Evolutionary conservation across 2,113 vertebrate genomes (phyloP), one percentile per base, ranked within the genome.

Genomic region (Hymenochirus boettgeri): DNA sequence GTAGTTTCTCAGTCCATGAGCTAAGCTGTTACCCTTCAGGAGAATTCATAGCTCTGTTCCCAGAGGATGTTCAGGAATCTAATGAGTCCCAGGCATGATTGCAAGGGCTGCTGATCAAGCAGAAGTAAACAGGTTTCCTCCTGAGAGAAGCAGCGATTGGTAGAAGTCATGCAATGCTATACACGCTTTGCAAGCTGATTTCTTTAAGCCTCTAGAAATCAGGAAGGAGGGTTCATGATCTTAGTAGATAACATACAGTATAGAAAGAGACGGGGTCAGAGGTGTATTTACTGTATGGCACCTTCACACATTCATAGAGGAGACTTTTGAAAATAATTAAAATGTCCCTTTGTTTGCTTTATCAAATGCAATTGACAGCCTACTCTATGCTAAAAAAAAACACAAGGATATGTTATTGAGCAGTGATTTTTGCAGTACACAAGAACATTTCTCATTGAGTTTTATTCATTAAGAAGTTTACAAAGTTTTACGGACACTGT

Each of bases 51-150:
- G 65, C 35, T 5, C 18, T 4, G n/a, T 31, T 67, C 65, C 65
- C 65, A 42, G 18, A 53, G 65, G 65, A 33, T 51, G 48, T 23
- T 35, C 57, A 29, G 57, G 15, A 27, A 45, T 31, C 55, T 67
- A 67, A 67, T 67, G 65, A 67, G 65, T 67, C 65, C 57, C 65
- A 67, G 65, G 23, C 52, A 67, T 67, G 57, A 67, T 53, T 67
- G 65, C 65, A 52, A 67, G 65, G 56, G 65, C 65, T 52, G 65
- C 65, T 67, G 65, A 67, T 67, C 56, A 53, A 60, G 65, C 56
- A 60, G 47, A 67, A 67, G 65, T 67, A 67, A 67, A 67, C 65
- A 67, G 65, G 65, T 67, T 67, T 45, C 65, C 65, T 67, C 65
- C 56, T 29, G 65, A 67, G 65, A 67, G 15, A 11, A 12, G 47